Evolutionary conservation across 2,888 invertebrate species (phyloP), one percentile per base, ranked within the genome.

Genomic region (Aphodius sticticus): DNA sequence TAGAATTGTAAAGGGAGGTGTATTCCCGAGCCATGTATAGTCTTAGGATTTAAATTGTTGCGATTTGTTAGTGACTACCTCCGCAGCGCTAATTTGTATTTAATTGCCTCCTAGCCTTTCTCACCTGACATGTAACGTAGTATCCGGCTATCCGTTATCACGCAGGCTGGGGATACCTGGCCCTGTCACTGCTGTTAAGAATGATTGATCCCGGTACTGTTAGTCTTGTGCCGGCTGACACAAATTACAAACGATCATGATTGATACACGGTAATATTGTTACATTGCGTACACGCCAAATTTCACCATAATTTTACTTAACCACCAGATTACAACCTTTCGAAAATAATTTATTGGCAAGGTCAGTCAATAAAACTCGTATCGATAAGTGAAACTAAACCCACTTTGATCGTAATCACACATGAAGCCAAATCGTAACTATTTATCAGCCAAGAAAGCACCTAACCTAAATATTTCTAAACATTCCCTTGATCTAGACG

Each of bases 201-300:
- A 53, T 53, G 53, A 53, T 53, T 53, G 53, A 53, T 53, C 53
- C 53, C 7, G 53, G 53, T 12, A 53, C 53, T 9, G 53, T 53
- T 53, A 53, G 53, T 53, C 53, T 53, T 53, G 53, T 12, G 53
- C 53, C 53, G 53, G 12, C 53, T 53, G 53, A 53, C 53, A 53
- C 53, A 53, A 53, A 53, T 53, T 53, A 53, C 53, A 53, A 53
- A 53, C 53, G 53, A 53, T 53, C 53, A 53, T 53, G 53, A 53
- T 53, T 53, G 53, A 53, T 53, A 53, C 7, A 7, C 12, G 53
- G 53, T 53, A 53, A 53, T 53, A 53, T 53, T 53, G 53, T 53
- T 53, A 9, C 9, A 53, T 53, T 53, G 53, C 53, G 4, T 53
- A 9, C 53, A 53, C 1, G 6, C 2, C 9, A 53, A 53, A 53